These are phyloP conservation scores for Turnix velox DNA, from an alignment of 2,113 vertebrate species.

Conservation along the genomic window DNA sequence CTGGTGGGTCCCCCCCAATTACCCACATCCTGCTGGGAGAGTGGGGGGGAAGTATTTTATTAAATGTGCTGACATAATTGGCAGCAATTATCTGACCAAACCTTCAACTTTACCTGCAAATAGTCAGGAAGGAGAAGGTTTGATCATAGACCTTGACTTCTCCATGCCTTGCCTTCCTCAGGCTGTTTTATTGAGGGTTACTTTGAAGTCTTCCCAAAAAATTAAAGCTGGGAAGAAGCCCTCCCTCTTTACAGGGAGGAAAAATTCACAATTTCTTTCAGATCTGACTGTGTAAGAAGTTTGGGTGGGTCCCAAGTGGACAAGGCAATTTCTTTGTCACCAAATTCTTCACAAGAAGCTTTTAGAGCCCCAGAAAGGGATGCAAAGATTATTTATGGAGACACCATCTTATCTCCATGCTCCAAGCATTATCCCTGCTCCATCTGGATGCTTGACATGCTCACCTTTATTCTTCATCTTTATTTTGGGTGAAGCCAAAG, in stretches of 20 bases:
- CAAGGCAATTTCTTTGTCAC: background rate
- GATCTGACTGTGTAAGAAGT: background rate
- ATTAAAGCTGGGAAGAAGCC: background rate
- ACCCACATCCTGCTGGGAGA: background rate
- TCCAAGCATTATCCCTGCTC: background rate
- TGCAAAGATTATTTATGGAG: background rate
- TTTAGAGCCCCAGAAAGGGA: background rate
- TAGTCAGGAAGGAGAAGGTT: background rate
- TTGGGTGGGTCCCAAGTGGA: background rate
- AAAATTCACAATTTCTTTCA: background rate
- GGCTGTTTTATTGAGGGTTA: background rate
- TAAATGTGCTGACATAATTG: background rate
- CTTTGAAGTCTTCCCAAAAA: slow-evolving; percentile 1
- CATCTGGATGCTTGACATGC: background rate
- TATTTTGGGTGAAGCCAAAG: background rate
- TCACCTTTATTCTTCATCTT: background rate
- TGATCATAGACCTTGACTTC: background rate
- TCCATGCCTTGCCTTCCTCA: background rate
- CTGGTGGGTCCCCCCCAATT: background rate
- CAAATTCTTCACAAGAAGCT: background rate
- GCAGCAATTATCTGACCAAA: background rate
- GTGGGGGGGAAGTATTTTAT: background rate
- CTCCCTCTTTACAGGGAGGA: background rate
- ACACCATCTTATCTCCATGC: fast-evolving
- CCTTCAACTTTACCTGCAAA: background rate